Conservation (phyloP, 2,888 invertebrate genomes). For the Brachycybe producta region DNA sequence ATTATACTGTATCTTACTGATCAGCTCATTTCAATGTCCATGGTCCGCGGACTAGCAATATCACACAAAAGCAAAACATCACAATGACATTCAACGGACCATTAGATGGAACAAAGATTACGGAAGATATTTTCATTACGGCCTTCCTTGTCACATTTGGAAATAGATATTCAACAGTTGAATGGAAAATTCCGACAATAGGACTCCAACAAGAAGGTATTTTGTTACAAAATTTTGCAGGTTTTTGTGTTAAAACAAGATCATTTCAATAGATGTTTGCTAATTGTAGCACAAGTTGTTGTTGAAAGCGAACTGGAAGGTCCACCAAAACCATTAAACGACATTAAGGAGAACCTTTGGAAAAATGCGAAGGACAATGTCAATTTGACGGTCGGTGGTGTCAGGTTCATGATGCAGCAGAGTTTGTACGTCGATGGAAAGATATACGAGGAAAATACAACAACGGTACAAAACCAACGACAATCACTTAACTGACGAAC, state of each 20-base stretch:
- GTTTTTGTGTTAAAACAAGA: too few relatives aligned
- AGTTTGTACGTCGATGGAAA: slow-evolving; percentile 5
- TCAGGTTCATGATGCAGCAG: not conserved
- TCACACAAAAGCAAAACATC: not conserved
- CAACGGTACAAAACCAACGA: not conserved
- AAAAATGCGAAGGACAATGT: not conserved
- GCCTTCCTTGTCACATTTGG: slow-evolving; percentile 10
- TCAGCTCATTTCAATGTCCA: slow-evolving; percentile 11
- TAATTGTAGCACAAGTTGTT: too few relatives aligned
- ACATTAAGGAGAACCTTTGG: not conserved
- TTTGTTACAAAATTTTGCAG: too few relatives aligned
- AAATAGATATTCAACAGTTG: not conserved
- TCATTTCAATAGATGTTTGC: too few relatives aligned
- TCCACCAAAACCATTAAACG: too few relatives aligned
- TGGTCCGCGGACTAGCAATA: not conserved
- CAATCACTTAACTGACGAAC: too few relatives aligned
- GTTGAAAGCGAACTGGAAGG: too few relatives aligned
- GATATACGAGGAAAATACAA: not conserved
- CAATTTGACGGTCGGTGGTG: not conserved
- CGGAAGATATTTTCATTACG: slow-evolving; percentile 5
- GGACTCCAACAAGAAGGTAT: not conserved
- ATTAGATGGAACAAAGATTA: not conserved
- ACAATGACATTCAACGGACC: slow-evolving; percentile 10
- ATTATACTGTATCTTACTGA: not conserved
- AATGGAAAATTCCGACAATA: slow-evolving; percentile 3